Conservation (phyloP, 2,113 vertebrate species). For the Labeo rohita region DNA sequence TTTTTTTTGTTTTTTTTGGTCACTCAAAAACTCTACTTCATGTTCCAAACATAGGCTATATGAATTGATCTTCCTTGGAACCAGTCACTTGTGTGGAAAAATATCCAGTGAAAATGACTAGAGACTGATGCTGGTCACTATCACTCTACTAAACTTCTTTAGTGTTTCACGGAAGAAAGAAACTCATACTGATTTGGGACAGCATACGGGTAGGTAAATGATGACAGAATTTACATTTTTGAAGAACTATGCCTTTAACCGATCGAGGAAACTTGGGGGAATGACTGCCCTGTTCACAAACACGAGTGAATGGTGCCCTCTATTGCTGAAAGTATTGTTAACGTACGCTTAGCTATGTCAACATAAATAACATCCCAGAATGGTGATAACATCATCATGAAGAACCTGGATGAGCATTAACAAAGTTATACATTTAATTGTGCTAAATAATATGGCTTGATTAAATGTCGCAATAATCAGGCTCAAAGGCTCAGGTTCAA, state of each 20-base stretch:
- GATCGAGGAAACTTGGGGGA: background rate
- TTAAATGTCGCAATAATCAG: background rate
- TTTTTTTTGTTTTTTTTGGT: too few species aligned
- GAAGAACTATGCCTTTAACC: background rate
- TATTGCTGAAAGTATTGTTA: conserved; percentile 14
- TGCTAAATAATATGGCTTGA: too few species aligned
- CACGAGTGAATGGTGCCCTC: conserved; percentile 41
- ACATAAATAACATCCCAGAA: background rate
- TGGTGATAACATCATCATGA: background rate
- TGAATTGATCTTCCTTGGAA: background rate
- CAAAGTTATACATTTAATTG: background rate
- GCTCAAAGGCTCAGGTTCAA: background rate
- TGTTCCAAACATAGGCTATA: too few species aligned
- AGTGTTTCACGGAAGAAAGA: background rate
- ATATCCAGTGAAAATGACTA: background rate
- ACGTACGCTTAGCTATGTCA: background rate
- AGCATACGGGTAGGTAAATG: background rate
- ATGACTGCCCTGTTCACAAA: background rate
- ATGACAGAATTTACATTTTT: background rate
- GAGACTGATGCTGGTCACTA: background rate
- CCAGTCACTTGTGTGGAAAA: background rate
- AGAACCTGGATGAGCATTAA: background rate
- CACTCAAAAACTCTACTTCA: too few species aligned
- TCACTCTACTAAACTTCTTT: background rate
- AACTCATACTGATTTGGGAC: background rate